Base-by-base conservation (phyloP, 2,797 vertebrate species). In the Pipistrellus pipistrellus region DNA sequence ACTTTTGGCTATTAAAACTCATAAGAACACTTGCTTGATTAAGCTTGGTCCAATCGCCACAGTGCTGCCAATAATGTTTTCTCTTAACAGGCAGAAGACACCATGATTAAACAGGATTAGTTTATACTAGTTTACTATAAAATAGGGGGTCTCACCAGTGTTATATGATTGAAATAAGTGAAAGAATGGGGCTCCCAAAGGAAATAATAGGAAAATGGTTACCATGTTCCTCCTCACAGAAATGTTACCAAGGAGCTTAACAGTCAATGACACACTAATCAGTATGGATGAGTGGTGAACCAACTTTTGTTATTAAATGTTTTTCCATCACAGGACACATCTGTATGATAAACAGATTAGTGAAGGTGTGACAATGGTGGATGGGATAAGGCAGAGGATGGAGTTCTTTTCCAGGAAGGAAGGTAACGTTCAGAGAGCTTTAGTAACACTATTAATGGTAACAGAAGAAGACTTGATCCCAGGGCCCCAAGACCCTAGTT, bases 231-330 rank as follows among this genome's bases (percentile, higher is more conserved):
- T 84, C 14, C 11, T n/a, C 2, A 9, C 14, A 68, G 32, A 77
- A 62, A 73, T 83, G 12, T 5, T 21, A 3, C 25, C 20, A 8
- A 72, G 17, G n/a, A 48, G 4, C 5, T 23, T 73, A 59, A 4
- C 4, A 59, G 41, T 51, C 20, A 73, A 18, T 64, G 35, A 20
- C 11, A 73, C 1, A 5, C 6, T 87, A 44, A 17, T 64, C 53
- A 64, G 4, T 38, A 48, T 12, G 7, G 8, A 59, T 57, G 30
- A 6, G 4, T 32, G 48, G 35, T 25, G 6, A 64, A 69, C 20
- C 84, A n/a, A 81, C 0, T 69, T 92, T 92, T 90, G 15, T 85
- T 88, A 14, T 38, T 48, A 93, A 77, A 66, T 15, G 77, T 59
- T 82, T 71, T 59, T 2, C 17, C 46, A 38, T 72, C 46, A 23